These are phyloP conservation scores for Cyaniris semiargus DNA, from an alignment of 2,888 invertebrate species.

Conservation along the genomic window DNA sequence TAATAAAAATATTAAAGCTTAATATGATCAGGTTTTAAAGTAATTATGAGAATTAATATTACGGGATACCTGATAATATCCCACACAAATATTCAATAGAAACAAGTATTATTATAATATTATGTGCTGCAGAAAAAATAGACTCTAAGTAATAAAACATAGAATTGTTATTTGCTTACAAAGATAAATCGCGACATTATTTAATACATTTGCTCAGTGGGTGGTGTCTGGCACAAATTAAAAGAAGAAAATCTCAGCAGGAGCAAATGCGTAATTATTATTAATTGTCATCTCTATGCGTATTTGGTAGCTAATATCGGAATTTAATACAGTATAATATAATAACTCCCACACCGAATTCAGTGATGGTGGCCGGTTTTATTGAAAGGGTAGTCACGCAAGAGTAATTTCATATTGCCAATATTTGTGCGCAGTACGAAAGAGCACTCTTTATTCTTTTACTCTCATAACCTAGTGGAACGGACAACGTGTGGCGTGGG, in stretches of 20 bases:
- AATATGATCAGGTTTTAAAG: too few relatives aligned
- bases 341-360: too few relatives aligned
- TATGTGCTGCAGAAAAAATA: not conserved
- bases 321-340: too few relatives aligned
- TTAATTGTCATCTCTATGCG: not conserved
- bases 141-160: not conserved
- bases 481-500: too few relatives aligned
- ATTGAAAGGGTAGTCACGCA: too few relatives aligned
- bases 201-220: not conserved
- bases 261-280: constrained; percentile 1
- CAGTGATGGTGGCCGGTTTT: too few relatives aligned
- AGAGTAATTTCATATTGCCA: too few relatives aligned
- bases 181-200: not conserved
- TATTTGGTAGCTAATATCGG: not conserved
- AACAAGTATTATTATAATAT: not conserved
- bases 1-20: too few relatives aligned
- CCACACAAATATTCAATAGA: not conserved
- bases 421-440: too few relatives aligned
- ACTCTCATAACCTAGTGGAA: too few relatives aligned
- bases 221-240: constrained; percentile 4
- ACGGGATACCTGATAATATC: not conserved
- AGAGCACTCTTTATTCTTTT: too few relatives aligned
- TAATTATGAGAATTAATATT: too few relatives aligned
- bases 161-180: not conserved
- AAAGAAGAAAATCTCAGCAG: not conserved